Percentiles rank a stretch among this genome's conserved stretches.
Conservation (phyloP, 1,140 invertebrate genomes). For the Papilio glaucus region DNA sequence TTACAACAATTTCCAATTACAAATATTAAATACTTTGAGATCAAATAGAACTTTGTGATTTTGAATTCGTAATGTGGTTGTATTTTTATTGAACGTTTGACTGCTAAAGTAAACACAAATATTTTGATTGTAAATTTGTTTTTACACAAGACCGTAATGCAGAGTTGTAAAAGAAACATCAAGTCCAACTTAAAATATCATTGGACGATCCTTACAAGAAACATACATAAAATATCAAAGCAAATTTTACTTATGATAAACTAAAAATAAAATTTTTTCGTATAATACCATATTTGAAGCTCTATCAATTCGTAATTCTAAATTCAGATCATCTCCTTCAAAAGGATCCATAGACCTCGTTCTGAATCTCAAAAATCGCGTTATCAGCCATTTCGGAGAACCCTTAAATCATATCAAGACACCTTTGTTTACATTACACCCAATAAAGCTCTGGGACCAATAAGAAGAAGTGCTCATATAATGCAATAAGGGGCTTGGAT, state of each 20-base stretch:
- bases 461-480: conserved; percentile 1
- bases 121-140: background rate
- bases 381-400: background rate
- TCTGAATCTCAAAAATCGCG: background rate
- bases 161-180: background rate
- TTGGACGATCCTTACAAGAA: background rate
- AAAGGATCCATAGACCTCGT: background rate
- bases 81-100: conserved; percentile 12
- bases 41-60: conserved; percentile 15
- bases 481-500: background rate
- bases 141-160: background rate
- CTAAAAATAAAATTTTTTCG: no score
- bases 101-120: conserved; percentile 12
- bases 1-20: background rate
- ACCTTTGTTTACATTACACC: conserved; percentile 38
- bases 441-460: conserved; percentile 38
- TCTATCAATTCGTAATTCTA: background rate
- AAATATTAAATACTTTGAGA: background rate
- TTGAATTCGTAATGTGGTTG: background rate
- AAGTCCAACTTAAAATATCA: background rate
- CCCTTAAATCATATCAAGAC: conserved; percentile 14
- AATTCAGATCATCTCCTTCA: background rate
- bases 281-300: background rate
- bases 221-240: background rate
- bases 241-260: no score